Evolutionary conservation across 2,113 vertebrate genomes (phyloP).

Genomic region (Esox niger): DNA sequence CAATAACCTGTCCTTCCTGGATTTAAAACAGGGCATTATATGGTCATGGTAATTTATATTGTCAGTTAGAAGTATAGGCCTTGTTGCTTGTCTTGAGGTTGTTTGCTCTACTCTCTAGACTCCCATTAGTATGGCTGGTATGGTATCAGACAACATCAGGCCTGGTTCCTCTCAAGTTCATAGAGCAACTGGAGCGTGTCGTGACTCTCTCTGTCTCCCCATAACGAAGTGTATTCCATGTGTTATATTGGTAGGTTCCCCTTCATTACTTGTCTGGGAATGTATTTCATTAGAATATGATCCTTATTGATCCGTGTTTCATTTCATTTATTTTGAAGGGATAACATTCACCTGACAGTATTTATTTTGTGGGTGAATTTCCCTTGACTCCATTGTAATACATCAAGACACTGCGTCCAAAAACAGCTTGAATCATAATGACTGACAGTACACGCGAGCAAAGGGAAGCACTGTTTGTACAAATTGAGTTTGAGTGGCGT

Average conservation of each 20-base stretch:
- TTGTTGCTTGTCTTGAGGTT: not conserved
- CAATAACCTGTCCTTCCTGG: not conserved
- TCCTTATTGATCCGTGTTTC: no score
- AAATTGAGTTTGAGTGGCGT: constrained; percentile 9
- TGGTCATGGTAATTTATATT: not conserved
- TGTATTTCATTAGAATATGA: no score
- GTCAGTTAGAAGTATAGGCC: constrained; percentile 32
- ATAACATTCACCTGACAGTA: no score
- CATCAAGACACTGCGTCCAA: no score
- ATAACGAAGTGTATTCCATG: not conserved
- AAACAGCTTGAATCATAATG: no score
- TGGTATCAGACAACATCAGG: not conserved
- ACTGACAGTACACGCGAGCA: no score
- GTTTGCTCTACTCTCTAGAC: constrained; percentile 6
- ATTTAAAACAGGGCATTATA: not conserved
- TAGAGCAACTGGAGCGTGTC: not conserved
- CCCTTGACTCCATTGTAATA: no score
- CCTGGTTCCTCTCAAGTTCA: not conserved
- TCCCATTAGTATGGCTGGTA: constrained; percentile 25
- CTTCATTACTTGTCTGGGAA: not conserved
- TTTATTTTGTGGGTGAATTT: no score
- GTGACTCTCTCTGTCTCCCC: not conserved
- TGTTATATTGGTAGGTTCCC: no score
- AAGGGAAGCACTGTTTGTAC: not conserved
- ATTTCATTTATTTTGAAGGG: no score